These are phyloP conservation scores for Rosalia funebris DNA, from an alignment of 2,888 invertebrate species.

Conservation along the genomic window DNA sequence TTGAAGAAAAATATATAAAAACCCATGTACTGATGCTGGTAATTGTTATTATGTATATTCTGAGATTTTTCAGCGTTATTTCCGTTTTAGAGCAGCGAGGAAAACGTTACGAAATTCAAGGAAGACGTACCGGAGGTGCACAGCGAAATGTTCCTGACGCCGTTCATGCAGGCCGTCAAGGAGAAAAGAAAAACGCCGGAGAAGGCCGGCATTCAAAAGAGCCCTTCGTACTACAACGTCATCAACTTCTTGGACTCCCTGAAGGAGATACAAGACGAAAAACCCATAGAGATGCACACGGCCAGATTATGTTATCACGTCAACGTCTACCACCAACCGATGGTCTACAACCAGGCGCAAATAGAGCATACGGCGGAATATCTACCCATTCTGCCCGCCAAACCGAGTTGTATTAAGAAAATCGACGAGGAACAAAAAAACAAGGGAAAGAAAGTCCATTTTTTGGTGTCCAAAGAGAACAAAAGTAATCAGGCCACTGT, in stretches of 20 bases:
- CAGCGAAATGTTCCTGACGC: conserved; percentile 46
- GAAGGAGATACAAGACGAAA: conserved; percentile 38
- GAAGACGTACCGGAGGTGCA: conserved; percentile 31
- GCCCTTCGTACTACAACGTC: conserved; percentile 48
- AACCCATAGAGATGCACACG: conserved; percentile 36
- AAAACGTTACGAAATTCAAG: conserved; percentile 29
- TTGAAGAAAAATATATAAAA: no score
- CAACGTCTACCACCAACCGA: conserved; percentile 14
- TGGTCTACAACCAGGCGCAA: conserved; percentile 22
- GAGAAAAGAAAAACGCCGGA: conserved; percentile 35
- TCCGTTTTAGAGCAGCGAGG: conserved; percentile 29
- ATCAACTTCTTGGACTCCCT: conserved; percentile 49
- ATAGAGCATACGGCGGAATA: conserved; percentile 16
- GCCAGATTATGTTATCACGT: conserved; percentile 31
- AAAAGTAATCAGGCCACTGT: conserved; percentile 39
- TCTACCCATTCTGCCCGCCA: conserved; percentile 13
- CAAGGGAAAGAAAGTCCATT: conserved; percentile 44
- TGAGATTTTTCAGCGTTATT: no score
- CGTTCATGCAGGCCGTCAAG: conserved; percentile 49
- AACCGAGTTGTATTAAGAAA: conserved; percentile 39
- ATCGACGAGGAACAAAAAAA: conserved; percentile 25
- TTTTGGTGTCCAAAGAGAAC: conserved; percentile 41
- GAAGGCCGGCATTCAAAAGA: conserved; percentile 23
- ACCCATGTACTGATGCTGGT: no score
- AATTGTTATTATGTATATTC: no score